Base-by-base conservation (phyloP, 2,888 invertebrate genomes). In the Griposia aprilina region DNA sequence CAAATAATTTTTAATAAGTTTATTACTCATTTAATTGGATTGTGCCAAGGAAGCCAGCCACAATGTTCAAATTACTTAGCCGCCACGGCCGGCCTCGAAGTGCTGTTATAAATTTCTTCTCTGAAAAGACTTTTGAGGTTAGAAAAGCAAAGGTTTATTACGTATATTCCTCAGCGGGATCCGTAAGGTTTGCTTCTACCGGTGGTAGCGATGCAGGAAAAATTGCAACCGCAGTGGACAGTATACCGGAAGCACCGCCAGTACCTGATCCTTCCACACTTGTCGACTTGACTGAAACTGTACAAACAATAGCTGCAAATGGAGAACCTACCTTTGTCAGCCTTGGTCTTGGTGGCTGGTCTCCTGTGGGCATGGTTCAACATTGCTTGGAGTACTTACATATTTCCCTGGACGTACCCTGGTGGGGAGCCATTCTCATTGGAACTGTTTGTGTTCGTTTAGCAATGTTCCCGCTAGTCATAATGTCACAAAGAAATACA, bases 401-500 rank as follows among this genome's bases (percentile, higher is more conserved):
- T 92, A 97, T 98, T n/a, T 95, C 97, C 0, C 94, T 97, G 20
- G 98, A 98, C 88, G 85, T 99, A 20, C 99, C 99, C 0, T 99
- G 99, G 99, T 99, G 99, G 99, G 98, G 97, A 59, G 97, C 98
- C 20, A 99, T 99, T 88, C 97, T 98, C 5, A 95, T 98, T 75
- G 98, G 98, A n/a, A 99, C 99, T 0, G 80, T 98, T 2, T 94
- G 97, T 52, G 97, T 99, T 0, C 97, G 99, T 90, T 91, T 98
- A 0, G 87, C 97, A 0, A 97, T 99, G 93, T 99, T 99, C 89
- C 99, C 99, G 0, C 93, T 99, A 75, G 98, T 99, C 0, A 97
- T 99, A 74, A 94, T 98, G 90, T 96, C 98, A 0, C 99, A 99
- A 95, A 97, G 98, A 88, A 98, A 98, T 94, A 97, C 98, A 0